Conservation (phyloP, 2,888 invertebrate species). For the Choristoneura rosaceana region DNA sequence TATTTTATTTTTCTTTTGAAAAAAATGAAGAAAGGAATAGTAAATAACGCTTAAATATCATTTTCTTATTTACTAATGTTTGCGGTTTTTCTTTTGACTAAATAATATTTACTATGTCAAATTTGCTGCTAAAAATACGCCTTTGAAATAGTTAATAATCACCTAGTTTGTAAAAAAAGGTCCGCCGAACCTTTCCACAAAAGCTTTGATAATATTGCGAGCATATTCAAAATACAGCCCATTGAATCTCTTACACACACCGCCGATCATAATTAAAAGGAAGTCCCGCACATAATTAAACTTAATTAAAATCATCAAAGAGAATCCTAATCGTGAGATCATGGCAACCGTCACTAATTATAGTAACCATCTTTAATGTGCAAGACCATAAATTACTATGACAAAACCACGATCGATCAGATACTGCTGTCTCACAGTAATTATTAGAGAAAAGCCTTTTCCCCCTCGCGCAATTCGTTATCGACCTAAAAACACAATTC, state of each 20-base stretch:
- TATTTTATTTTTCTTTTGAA: too few relatives aligned
- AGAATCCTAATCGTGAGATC: conserved; percentile 3
- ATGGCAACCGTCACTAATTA: conserved; percentile 7
- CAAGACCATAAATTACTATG: conserved; percentile 13
- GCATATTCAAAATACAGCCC: not conserved
- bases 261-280: not conserved
- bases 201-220: not conserved
- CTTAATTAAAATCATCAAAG: conserved; percentile 12
- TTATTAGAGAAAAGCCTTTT: conserved; percentile 24
- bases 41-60: too few relatives aligned
- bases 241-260: not conserved
- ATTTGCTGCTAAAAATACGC: too few relatives aligned
- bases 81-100: too few relatives aligned
- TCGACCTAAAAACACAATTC: not conserved
- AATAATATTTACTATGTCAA: too few relatives aligned
- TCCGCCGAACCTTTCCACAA: not conserved
- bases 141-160: too few relatives aligned
- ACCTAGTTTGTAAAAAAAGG: not conserved
- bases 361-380: not conserved
- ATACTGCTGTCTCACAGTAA: conserved; percentile 28
- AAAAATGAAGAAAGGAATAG: too few relatives aligned
- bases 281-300: conserved; percentile 13
- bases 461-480: conserved; percentile 4
- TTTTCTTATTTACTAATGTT: too few relatives aligned
- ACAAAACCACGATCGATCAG: conserved; percentile 11